phyloP scores from a whole-genome alignment of 2,113 vertebrate genomes.

The Rousettus leschenaultii region DNA sequence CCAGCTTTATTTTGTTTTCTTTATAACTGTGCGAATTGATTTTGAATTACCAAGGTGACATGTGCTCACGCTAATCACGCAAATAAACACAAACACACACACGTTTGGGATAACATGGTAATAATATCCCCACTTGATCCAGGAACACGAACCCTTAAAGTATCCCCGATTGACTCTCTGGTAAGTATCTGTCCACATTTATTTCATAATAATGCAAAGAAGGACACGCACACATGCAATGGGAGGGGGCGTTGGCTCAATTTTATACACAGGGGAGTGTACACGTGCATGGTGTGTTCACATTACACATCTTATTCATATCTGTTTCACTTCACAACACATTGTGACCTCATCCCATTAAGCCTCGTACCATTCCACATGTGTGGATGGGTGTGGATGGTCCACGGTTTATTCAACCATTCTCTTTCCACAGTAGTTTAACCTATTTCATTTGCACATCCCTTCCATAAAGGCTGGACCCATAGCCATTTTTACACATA shows the following conservation, averaged over 20 bases:
- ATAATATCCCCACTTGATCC: neutral
- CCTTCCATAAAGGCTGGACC: neutral
- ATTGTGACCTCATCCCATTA: neutral
- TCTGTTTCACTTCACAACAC: neutral
- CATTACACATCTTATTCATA: neutral
- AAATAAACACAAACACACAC: neutral
- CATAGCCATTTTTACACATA: neutral
- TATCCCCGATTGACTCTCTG: neutral
- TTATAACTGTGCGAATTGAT: neutral
- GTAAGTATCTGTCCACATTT: neutral
- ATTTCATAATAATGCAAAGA: neutral
- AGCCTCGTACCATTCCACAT: neutral
- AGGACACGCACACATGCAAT: neutral
- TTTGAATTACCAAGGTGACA: neutral
- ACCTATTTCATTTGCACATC: neutral
- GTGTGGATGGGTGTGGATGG: too few species aligned
- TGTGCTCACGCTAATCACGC: neutral
- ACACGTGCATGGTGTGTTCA: fast-evolving
- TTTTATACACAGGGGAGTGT: neutral
- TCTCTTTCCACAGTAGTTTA: neutral
- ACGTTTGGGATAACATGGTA: neutral
- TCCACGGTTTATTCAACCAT: neutral
- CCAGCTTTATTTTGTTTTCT: neutral
- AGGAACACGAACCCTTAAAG: neutral
- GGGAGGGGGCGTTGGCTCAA: fast-evolving